Evolutionary conservation across 2,797 vertebrate genomes (phyloP).

Genomic region (Spinibarbus caldwelli): DNA sequence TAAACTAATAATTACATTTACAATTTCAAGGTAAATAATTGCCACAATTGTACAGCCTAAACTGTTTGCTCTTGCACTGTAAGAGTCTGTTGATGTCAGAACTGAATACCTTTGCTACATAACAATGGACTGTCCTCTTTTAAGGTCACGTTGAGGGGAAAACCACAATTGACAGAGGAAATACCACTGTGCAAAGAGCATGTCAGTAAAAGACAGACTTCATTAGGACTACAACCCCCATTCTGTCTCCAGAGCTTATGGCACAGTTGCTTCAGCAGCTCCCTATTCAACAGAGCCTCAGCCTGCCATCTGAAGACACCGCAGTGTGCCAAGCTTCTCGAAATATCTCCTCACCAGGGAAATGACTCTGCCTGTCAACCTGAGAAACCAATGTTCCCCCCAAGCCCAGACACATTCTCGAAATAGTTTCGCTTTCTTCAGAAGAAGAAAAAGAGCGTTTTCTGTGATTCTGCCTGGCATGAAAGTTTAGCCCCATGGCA

Average conservation of each 20-base stretch:
- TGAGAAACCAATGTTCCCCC: constrained; percentile 58
- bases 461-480: constrained; percentile 57
- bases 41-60: neutral
- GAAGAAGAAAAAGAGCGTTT: constrained; percentile 46
- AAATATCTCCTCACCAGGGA: constrained; percentile 66
- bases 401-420: constrained; percentile 59
- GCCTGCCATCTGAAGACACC: constrained; percentile 62
- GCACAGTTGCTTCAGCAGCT: constrained; percentile 55
- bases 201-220: constrained; percentile 57
- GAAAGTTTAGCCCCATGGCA: constrained; percentile 56
- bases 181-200: constrained; percentile 51
- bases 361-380: constrained; percentile 64
- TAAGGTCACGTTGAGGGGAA: constrained; percentile 37
- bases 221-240: constrained; percentile 54
- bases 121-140: constrained; percentile 38
- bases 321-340: constrained; percentile 53
- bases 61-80: neutral
- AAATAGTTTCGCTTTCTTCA: constrained; percentile 61
- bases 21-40: neutral
- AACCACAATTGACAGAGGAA: constrained; percentile 49
- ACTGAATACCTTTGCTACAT: constrained; percentile 17
- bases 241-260: constrained; percentile 55
- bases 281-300: constrained; percentile 53
- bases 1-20: neutral
- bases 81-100: neutral